phyloP scores from a whole-genome alignment of 2,888 invertebrate species.

The Drosophila picticornis region DNA sequence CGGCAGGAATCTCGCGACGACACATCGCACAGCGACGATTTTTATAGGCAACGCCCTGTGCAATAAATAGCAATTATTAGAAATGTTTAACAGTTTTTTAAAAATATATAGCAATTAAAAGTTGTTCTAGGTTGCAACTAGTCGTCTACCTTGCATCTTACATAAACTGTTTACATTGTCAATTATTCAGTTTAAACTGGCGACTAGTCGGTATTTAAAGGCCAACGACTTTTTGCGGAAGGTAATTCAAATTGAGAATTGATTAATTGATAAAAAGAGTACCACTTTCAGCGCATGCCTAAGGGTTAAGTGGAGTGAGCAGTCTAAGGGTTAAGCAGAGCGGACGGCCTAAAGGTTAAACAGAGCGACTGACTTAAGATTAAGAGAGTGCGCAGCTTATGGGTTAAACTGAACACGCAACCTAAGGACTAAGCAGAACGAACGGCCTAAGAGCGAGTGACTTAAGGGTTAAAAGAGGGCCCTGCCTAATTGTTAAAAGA shows the following conservation, averaged over 20 bases:
- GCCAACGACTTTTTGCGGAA: slow-evolving; percentile 46
- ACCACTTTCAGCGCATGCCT: slow-evolving; percentile 1
- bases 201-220: slow-evolving; percentile 13
- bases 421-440: neutral
- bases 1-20: slow-evolving; percentile 94
- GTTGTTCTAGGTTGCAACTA: neutral
- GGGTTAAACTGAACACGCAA: neutral
- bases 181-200: slow-evolving; percentile 12
- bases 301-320: neutral
- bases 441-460: too few relatives aligned
- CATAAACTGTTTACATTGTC: neutral
- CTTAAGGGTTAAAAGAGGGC: too few relatives aligned
- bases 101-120: neutral
- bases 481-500: neutral
- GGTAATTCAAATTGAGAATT: slow-evolving; percentile 17
- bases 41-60: slow-evolving; percentile 92
- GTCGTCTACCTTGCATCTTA: neutral
- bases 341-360: neutral
- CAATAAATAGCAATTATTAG: neutral
- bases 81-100: neutral
- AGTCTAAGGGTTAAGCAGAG: neutral
- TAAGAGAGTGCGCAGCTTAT: neutral
- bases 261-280: slow-evolving; percentile 16
- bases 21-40: slow-evolving; percentile 97
- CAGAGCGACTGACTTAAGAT: neutral